Conservation (phyloP, 1,140 invertebrate species). For the Thaumatotibia leucotreta region DNA sequence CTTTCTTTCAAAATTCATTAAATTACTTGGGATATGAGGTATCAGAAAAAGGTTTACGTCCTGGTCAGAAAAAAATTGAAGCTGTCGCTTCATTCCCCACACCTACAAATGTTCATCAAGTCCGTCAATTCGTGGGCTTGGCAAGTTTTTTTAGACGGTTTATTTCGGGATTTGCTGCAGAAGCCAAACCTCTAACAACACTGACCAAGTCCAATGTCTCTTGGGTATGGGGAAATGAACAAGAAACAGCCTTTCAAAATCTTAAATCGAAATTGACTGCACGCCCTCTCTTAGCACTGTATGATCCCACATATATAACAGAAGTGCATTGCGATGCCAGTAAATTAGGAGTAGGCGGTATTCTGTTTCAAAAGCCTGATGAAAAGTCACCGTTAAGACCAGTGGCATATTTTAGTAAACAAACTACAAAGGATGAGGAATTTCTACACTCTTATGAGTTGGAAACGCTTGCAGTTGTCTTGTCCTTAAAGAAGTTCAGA, state of each 20-base stretch:
- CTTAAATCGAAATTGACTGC: slow-evolving; percentile 24
- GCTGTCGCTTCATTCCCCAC: slow-evolving; percentile 25
- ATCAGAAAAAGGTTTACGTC: slow-evolving; percentile 20
- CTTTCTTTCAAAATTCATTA: slow-evolving; percentile 25
- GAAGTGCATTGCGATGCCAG: slow-evolving; percentile 32
- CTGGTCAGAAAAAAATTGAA: slow-evolving; percentile 27
- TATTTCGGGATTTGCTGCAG: slow-evolving; percentile 32
- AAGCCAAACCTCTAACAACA: slow-evolving; percentile 30
- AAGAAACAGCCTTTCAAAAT: slow-evolving; percentile 30
- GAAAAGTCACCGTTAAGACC: slow-evolving; percentile 27
- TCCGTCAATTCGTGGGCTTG: slow-evolving; percentile 35
- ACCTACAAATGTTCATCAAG: slow-evolving; percentile 24
- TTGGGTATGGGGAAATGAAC: slow-evolving; percentile 14
- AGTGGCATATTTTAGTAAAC: slow-evolving; percentile 31
- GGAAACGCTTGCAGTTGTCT: slow-evolving; percentile 35
- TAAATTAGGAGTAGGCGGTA: slow-evolving; percentile 19
- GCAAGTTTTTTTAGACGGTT: slow-evolving; percentile 18
- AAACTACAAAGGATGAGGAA: slow-evolving; percentile 29
- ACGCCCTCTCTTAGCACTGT: slow-evolving; percentile 23
- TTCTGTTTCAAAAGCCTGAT: slow-evolving; percentile 26
- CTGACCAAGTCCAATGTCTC: slow-evolving; percentile 29
- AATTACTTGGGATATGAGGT: slow-evolving; percentile 29
- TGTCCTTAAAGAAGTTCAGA: slow-evolving; percentile 35
- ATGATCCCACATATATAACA: slow-evolving; percentile 19
- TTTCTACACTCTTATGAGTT: slow-evolving; percentile 40